These are phyloP conservation scores for Acrobeloides nanus DNA, from an alignment of 2,888 invertebrate species.

Conservation along the genomic window DNA sequence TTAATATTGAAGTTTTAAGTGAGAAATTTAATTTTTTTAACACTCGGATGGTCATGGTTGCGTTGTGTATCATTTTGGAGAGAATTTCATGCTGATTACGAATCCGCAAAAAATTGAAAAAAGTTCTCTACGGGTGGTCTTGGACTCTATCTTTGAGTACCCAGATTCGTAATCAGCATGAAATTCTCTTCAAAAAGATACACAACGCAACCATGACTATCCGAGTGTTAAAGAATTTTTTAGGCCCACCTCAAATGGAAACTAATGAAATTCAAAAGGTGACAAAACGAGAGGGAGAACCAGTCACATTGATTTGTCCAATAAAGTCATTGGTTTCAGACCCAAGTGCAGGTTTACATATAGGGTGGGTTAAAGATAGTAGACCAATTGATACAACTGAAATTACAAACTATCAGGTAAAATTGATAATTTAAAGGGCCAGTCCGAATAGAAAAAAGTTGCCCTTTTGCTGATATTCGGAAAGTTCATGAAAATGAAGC, in stretches of 20 bases:
- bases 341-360: constrained; percentile 34
- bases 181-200: no score
- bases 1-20: constrained; percentile 63
- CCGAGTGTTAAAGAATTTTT: constrained; percentile 12
- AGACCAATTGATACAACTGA: constrained; percentile 54
- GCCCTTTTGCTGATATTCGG: no score
- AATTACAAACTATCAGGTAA: constrained; percentile 21
- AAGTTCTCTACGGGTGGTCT: constrained; percentile 8
- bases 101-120: no score
- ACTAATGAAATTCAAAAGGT: constrained; percentile 20
- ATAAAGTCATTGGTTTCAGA: constrained; percentile 50
- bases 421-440: no score
- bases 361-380: constrained; percentile 60
- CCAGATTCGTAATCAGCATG: no score
- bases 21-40: constrained; percentile 23
- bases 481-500: no score
- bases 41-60: background rate
- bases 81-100: no score
- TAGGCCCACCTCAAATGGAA: constrained; percentile 50
- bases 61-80: no score
- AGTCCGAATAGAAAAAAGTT: no score
- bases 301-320: constrained; percentile 60
- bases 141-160: background rate
- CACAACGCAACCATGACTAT: no score
- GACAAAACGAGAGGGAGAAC: constrained; percentile 58